Conservation (phyloP, 1,140 invertebrate species). For the Teleopsis dalmanni region DNA sequence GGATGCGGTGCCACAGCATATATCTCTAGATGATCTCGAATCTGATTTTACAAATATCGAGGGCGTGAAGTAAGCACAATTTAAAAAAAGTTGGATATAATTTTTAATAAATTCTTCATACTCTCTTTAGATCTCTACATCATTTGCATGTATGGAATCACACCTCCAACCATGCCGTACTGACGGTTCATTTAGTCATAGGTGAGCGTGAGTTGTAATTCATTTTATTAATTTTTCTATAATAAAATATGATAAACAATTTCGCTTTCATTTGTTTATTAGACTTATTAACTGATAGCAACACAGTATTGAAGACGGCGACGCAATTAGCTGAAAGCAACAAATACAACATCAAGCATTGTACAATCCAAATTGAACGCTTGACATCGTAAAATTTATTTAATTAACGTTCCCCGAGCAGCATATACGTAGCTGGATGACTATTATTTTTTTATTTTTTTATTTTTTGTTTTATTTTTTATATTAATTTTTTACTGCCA, state of each 20-base stretch:
- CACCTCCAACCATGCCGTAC: slow-evolving; percentile 61
- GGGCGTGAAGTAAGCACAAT: slow-evolving; percentile 54
- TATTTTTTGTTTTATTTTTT: no score
- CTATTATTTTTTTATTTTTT: no score
- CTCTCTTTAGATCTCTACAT: slow-evolving; percentile 53
- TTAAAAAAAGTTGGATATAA: no score
- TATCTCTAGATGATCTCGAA: slow-evolving; percentile 46
- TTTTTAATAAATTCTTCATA: background rate
- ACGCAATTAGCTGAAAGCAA: slow-evolving; percentile 45
- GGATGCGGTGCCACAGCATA: slow-evolving; percentile 63
- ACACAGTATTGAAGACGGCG: slow-evolving; percentile 49
- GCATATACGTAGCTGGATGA: no score
- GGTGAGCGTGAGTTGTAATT: slow-evolving; percentile 48
- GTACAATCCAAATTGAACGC: slow-evolving; percentile 54
- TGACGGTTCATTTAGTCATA: slow-evolving; percentile 67
- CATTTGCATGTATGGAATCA: slow-evolving; percentile 75
- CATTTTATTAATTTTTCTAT: background rate
- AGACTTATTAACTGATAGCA: slow-evolving; percentile 48
- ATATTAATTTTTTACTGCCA: no score
- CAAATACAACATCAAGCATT: slow-evolving; percentile 52
- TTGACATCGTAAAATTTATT: slow-evolving; percentile 15
- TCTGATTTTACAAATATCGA: slow-evolving; percentile 51
- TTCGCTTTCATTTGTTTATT: slow-evolving; percentile 23
- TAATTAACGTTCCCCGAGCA: no score
- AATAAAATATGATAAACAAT: background rate